Evolutionary conservation across 2,113 vertebrate genomes (phyloP).

Genomic region (Salvelinus alpinus): DNA sequence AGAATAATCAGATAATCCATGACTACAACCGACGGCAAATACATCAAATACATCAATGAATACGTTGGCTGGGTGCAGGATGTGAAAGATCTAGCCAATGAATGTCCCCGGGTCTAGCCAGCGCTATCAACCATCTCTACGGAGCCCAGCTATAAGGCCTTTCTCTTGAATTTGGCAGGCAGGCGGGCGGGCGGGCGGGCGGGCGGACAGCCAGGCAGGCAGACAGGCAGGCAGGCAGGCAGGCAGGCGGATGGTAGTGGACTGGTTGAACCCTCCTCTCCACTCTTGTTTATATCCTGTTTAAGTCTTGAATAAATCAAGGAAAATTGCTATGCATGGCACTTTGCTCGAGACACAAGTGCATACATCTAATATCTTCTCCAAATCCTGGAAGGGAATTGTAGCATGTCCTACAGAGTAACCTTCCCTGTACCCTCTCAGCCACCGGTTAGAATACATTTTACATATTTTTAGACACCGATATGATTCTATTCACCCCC

Average conservation of each 20-base stretch:
- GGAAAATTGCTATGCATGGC: slow-evolving; percentile 49
- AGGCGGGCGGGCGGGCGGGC: slow-evolving; percentile 28
- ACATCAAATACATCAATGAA: neutral
- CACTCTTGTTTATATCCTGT: slow-evolving; percentile 53
- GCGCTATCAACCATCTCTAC: slow-evolving; percentile 39
- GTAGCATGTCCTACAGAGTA: slow-evolving; percentile 39
- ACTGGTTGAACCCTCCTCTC: slow-evolving; percentile 44
- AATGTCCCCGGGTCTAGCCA: slow-evolving; percentile 35
- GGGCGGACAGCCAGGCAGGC: slow-evolving; percentile 15
- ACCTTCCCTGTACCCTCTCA: neutral
- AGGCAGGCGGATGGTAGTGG: slow-evolving; percentile 12
- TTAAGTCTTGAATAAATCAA: slow-evolving; percentile 59
- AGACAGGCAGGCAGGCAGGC: slow-evolving; percentile 36
- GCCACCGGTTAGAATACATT: slow-evolving; percentile 15
- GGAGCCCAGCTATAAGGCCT: slow-evolving; percentile 44
- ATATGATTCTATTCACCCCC: neutral
- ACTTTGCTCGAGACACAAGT: slow-evolving; percentile 42
- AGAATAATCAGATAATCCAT: too few relatives aligned
- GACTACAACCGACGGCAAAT: too few relatives aligned
- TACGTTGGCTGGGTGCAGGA: slow-evolving; percentile 15
- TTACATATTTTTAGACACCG: slow-evolving; percentile 34
- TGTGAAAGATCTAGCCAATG: slow-evolving; percentile 39
- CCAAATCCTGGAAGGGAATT: slow-evolving; percentile 36
- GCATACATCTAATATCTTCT: slow-evolving; percentile 47
- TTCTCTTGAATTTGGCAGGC: slow-evolving; percentile 30